Base-by-base conservation (phyloP, 2,888 invertebrate species). In the Eupithecia subumbrata region DNA sequence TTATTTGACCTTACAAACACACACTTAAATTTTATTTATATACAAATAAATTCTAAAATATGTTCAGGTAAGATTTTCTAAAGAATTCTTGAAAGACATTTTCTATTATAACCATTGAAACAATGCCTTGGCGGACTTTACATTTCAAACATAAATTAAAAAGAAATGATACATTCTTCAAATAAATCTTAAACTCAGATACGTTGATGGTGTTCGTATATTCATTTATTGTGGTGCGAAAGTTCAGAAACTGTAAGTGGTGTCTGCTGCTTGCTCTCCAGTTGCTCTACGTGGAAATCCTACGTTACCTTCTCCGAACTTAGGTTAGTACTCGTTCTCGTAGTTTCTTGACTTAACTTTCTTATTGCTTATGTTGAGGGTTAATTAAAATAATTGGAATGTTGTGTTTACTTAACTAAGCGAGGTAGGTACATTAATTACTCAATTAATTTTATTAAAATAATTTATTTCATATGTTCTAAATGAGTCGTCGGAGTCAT, bases 281-380 rank as follows among this genome's bases (percentile, higher is more conserved):
- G 22, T n/a, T 37, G 25, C 11, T 69, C 34, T 56, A 70, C 56
- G 67, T 70, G 25, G 30, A 69, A 52, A 37, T 22, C 30, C 64
- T 67, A 30, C 14, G 63, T 63, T 63, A 30, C 63, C 11, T 30
- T 37, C 66, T 66, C 37, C 37, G n/a, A 67, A 67, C 66, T 67
- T 37, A n/a, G n/a, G 60, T 60, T 25, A 12, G 25, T 60, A 60
- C 25, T 60, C n/a, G 12, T 25, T 25, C 60, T 11, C 8, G 25
- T 37, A 40, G 40, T 40, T 40, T 67, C 64, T 67, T n/a, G 37
- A 66, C n/a, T 67, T 67, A 66, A 66, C 66, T 37, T 66, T 66
- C 22, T 56, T 56, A 22, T 11, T 7, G 9, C 11, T 56, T 56
- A 56, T 56, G n/a, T 25, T 12, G 12, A 56, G 60, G 60, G 25